Conservation (phyloP, 2,888 invertebrate species). For the Dioctria rufipes region DNA sequence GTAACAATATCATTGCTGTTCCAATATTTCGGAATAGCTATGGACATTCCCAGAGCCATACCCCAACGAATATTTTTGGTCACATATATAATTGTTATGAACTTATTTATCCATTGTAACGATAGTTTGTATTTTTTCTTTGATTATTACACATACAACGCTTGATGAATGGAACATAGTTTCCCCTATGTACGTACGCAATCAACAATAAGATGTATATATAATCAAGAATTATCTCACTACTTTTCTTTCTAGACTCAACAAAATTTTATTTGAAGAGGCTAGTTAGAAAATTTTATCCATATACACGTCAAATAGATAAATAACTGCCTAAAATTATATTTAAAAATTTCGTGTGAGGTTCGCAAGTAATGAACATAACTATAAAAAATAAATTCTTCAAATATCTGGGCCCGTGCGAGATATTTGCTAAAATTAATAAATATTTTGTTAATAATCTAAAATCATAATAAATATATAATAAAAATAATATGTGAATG, state of each 20-base stretch:
- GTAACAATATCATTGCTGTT: constrained; percentile 6
- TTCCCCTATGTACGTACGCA: neutral
- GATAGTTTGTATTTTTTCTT: constrained; percentile 12
- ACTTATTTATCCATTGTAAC: constrained; percentile 59
- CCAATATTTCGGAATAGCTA: constrained; percentile 67
- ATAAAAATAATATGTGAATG: constrained; percentile 13
- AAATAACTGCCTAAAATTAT: constrained; percentile 63
- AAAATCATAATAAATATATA: too few species aligned
- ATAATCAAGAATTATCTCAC: constrained; percentile 16
- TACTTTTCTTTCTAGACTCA: constrained; percentile 27
- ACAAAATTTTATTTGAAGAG: constrained; percentile 33
- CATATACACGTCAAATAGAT: constrained; percentile 60
- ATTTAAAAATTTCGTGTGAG: constrained; percentile 66
- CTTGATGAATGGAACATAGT: neutral
- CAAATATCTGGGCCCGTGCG: constrained; percentile 59
- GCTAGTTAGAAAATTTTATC: constrained; percentile 26
- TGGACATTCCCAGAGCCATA: constrained; percentile 70
- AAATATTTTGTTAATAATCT: constrained; percentile 34
- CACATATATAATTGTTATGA: constrained; percentile 58
- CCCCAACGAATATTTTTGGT: constrained; percentile 66
- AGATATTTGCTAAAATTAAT: constrained; percentile 61
- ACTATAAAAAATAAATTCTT: constrained; percentile 63
- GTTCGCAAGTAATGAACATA: constrained; percentile 71
- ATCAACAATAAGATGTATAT: neutral
- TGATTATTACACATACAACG: neutral